phyloP scores from a whole-genome alignment of 2,797 vertebrate genomes.

The Hybognathus amarus region DNA sequence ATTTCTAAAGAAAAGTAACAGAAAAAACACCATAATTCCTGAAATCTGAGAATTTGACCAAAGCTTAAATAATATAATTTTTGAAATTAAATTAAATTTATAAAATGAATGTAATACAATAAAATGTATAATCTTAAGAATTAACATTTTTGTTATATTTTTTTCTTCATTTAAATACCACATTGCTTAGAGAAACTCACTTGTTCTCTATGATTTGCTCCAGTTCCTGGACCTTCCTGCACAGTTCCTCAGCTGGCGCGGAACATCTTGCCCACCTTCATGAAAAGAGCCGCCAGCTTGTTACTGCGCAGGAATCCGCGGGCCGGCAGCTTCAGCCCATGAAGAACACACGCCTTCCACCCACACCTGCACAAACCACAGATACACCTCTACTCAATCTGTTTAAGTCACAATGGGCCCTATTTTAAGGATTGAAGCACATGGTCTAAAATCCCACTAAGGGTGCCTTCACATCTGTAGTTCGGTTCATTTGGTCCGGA shows the following conservation, averaged over 20 bases:
- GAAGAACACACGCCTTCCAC: constrained; percentile 92
- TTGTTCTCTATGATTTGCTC: constrained; percentile 92
- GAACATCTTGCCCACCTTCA: constrained; percentile 94
- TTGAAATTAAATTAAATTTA: background rate
- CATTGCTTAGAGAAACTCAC: constrained; percentile 72
- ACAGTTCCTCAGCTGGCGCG: constrained; percentile 90
- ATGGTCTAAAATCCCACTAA: too few species aligned
- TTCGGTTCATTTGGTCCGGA: too few species aligned
- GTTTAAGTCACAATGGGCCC: too few species aligned
- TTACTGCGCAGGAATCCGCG: constrained; percentile 94
- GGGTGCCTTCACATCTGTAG: too few species aligned
- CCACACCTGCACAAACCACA: constrained; percentile 80
- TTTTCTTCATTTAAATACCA: background rate
- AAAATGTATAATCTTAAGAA: background rate
- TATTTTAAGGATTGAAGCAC: too few species aligned
- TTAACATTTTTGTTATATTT: background rate
- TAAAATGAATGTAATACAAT: background rate
- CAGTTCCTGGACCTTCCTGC: constrained; percentile 91
- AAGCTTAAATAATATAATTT: background rate
- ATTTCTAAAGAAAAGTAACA: background rate
- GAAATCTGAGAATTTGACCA: background rate
- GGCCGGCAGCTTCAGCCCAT: constrained; percentile 90
- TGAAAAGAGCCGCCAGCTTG: constrained; percentile 94
- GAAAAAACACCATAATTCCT: background rate
- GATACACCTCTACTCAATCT: background rate